Evolutionary conservation across 2,888 invertebrate species (phyloP), one percentile per base, ranked within the genome.

Genomic region (Lasioglossum leucozonium): DNA sequence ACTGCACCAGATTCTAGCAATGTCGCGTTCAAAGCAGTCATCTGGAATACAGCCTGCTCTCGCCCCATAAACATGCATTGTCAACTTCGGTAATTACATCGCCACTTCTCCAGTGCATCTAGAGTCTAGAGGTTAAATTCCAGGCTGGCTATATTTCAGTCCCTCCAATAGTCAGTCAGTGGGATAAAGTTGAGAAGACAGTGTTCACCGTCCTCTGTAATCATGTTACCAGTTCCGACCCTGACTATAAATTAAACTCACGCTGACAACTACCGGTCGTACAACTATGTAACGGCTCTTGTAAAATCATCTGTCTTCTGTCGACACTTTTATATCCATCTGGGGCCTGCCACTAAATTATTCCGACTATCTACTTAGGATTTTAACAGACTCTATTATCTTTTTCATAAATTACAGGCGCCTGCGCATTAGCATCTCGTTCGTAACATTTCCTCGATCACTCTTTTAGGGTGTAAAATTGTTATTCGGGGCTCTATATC

Each of bases 211-310:
- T 71, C 13, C 40, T n/a, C 71, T 71, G 37, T 71, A 71, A 37
- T 62, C 62, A 62, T 62, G 62, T 62, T 62, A 62, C 26, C 62
- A 62, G 62, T 26, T 16, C 62, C 30, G 62, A 62, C 62, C 62
- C 62, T 62, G 62, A 62, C 62, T 62, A 62, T 62, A 62, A 62
- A 40, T 71, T 71, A 71, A 71, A 71, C 71, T 71, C 40, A 22
- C 22, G 72, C 22, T 62, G 69, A 62, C 62, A 62, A 62, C 62
- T 26, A 62, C 62, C 62, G 62, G 62, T 62, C 62, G 62, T 62
- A 16, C 62, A 62, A 62, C 62, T 30, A 62, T 62, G 62, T 62
- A 62, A 30, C 62, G 26, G 62, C 62, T 16, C 26, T 30, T 62
- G 62, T 30, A 62, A 62, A 62, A 62, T 30, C 26, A 6, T 62